Percentiles rank a stretch among this genome's conserved stretches.
Conservation (phyloP, 1,140 invertebrate genomes). For the Pectinophora gossypiella region DNA sequence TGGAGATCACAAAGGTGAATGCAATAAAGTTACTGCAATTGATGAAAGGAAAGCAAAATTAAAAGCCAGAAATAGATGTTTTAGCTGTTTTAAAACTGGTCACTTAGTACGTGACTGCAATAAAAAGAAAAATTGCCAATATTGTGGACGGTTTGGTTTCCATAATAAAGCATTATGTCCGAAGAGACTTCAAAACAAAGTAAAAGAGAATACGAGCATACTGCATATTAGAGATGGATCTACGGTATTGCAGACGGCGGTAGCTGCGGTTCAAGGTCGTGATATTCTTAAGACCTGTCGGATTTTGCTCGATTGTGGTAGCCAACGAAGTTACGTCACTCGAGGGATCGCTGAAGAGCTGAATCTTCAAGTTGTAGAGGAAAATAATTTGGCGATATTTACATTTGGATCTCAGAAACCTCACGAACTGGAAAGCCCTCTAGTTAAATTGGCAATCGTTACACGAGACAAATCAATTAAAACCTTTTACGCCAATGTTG, state of each 20-base stretch:
- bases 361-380: not conserved
- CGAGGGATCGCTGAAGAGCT: not conserved
- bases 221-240: not conserved
- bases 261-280: not conserved
- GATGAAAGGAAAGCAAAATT: not conserved
- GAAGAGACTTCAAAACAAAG: not conserved
- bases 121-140: not conserved
- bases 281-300: not conserved
- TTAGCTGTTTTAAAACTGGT: not conserved
- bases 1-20: not conserved
- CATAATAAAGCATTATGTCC: slow-evolving; percentile 4
- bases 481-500: slow-evolving; percentile 6
- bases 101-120: not conserved
- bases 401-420: slow-evolving; percentile 2
- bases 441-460: not conserved
- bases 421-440: not conserved
- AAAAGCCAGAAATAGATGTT: not conserved
- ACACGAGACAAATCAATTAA: no score
- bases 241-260: slow-evolving; percentile 3
- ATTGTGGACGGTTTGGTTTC: not conserved
- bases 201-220: not conserved
- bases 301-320: not conserved
- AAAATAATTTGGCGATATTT: slow-evolving; percentile 1
- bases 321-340: slow-evolving; percentile 3
- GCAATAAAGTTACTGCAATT: not conserved